Evolutionary conservation across 2,888 invertebrate genomes (phyloP).

Genomic region (Polymixis flavicincta): DNA sequence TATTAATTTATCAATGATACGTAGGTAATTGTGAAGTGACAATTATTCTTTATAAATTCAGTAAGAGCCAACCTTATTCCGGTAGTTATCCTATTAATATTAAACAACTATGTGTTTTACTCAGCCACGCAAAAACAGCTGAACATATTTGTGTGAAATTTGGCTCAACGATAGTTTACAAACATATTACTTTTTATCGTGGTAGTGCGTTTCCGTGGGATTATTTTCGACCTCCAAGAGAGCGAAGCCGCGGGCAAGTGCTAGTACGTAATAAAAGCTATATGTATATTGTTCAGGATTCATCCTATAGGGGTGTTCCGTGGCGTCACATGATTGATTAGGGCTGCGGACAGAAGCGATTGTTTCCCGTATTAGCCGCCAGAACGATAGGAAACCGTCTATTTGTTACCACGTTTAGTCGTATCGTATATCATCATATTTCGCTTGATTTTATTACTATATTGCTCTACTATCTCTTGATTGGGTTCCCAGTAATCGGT

Average conservation of each 20-base stretch:
- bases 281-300: slow-evolving; percentile 27
- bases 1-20: background rate
- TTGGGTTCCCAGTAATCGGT: slow-evolving; percentile 43
- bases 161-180: background rate
- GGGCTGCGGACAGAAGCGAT: slow-evolving; percentile 53
- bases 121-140: background rate
- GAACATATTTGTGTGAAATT: background rate
- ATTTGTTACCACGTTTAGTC: slow-evolving; percentile 57
- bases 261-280: slow-evolving; percentile 6
- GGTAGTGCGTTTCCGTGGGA: background rate
- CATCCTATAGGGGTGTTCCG: slow-evolving; percentile 36
- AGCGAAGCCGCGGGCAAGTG: too few relatives aligned
- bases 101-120: background rate
- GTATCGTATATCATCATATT: slow-evolving; percentile 50
- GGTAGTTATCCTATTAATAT: background rate
- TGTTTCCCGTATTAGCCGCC: slow-evolving; percentile 63
- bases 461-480: slow-evolving; percentile 33
- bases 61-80: background rate
- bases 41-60: background rate
- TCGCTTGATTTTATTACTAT: slow-evolving; percentile 44
- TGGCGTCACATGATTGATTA: slow-evolving; percentile 69
- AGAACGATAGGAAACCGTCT: slow-evolving; percentile 50
- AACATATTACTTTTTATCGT: background rate
- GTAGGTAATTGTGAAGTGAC: background rate
- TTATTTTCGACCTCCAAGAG: too few relatives aligned